These are phyloP conservation scores for Acrobasis repandana DNA, from an alignment of 2,888 invertebrate species.

Conservation along the genomic window DNA sequence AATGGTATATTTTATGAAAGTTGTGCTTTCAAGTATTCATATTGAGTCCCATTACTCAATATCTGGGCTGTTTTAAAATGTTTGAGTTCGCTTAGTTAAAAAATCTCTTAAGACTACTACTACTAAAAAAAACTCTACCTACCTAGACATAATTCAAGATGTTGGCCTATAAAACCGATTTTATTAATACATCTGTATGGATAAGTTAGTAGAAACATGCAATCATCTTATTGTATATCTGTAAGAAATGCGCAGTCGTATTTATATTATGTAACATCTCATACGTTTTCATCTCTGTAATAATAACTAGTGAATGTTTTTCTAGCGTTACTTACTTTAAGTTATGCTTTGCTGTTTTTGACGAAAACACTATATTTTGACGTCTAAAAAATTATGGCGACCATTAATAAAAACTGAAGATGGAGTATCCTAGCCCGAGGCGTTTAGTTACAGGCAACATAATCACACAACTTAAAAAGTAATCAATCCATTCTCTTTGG, in stretches of 20 bases:
- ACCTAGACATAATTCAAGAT: too few species aligned
- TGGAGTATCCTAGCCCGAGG: slow-evolving; percentile 60
- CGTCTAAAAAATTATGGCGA: slow-evolving; percentile 62
- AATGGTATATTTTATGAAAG: too few species aligned
- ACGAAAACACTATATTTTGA: slow-evolving; percentile 45
- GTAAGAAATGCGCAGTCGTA: background rate
- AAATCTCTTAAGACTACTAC: too few species aligned
- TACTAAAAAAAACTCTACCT: too few species aligned
- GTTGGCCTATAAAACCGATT: too few species aligned
- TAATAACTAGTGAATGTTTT: slow-evolving; percentile 26
- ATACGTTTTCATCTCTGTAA: background rate
- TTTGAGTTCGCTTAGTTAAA: too few species aligned
- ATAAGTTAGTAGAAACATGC: too few species aligned
- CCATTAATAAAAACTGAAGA: slow-evolving; percentile 63
- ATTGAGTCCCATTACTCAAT: too few species aligned
- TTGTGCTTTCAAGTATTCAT: too few species aligned
- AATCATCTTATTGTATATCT: background rate
- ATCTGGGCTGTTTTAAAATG: too few species aligned
- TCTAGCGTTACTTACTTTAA: slow-evolving; percentile 15
- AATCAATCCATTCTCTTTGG: slow-evolving; percentile 79
- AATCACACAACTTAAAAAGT: slow-evolving; percentile 79
- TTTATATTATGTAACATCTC: background rate
- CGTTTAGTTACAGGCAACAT: slow-evolving; percentile 60
- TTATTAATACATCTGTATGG: too few species aligned
- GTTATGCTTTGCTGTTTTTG: slow-evolving; percentile 33